Percentiles rank a stretch among this genome's conserved stretches.
These are phyloP conservation scores for Valencia hispanica DNA, from an alignment of 2,797 vertebrate genomes.

Conservation along the genomic window DNA sequence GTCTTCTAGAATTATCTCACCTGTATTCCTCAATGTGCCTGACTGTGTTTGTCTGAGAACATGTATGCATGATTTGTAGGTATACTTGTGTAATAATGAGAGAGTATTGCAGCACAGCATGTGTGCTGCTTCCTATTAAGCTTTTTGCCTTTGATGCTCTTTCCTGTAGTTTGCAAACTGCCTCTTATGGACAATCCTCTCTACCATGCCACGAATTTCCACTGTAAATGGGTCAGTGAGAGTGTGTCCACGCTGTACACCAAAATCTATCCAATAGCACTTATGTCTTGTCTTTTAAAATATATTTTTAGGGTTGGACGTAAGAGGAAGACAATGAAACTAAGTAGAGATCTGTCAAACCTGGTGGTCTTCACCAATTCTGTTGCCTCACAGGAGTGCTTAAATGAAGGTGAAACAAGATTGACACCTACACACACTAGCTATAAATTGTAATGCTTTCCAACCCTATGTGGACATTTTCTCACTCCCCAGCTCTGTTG, in stretches of 20 bases:
- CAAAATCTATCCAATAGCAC: conserved; percentile 11
- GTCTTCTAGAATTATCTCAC: conserved; percentile 41
- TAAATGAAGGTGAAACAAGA: conserved; percentile 88
- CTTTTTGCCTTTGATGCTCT: conserved; percentile 63
- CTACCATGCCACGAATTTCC: conserved; percentile 27
- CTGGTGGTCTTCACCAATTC: conserved; percentile 97
- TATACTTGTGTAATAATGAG: conserved; percentile 23
- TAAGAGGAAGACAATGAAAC: conserved; percentile 94
- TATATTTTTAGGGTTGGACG: conserved; percentile 80
- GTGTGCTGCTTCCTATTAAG: conserved; percentile 44
- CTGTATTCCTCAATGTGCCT: conserved; percentile 35
- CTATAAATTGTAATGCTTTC: conserved; percentile 1
- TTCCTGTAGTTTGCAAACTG: conserved; percentile 59
- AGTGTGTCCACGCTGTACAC: conserved; percentile 3
- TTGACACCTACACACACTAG: conserved; percentile 3
- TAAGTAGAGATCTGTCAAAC: conserved; percentile 95
- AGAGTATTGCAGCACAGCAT: conserved; percentile 38
- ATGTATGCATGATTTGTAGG: conserved; percentile 14
- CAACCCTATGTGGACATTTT: background rate
- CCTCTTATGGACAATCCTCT: conserved; percentile 48
- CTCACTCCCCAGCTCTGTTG: conserved; percentile 3
- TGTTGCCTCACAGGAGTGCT: conserved; percentile 91
- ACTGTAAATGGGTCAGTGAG: conserved; percentile 28
- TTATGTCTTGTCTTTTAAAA: conserved; percentile 15
- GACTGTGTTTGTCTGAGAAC: conserved; percentile 35